Conservation (phyloP, 2,888 invertebrate genomes). For the Bhutanitis thaidina region DNA sequence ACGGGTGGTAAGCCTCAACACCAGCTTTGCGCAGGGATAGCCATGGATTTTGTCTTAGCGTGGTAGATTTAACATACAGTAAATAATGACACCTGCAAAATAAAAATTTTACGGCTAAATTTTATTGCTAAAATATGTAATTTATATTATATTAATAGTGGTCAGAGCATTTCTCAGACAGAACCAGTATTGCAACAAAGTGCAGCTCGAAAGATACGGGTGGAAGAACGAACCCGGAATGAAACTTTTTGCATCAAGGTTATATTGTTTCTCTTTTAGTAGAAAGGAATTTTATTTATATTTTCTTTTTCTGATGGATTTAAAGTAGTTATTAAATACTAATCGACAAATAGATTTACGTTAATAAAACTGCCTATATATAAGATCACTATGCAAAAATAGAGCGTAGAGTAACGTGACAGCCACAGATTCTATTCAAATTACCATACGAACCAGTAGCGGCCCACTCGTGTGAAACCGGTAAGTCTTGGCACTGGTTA, state of each 20-base stretch:
- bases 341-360: neutral
- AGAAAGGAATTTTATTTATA: slow-evolving; percentile 8
- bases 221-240: slow-evolving; percentile 61
- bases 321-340: neutral
- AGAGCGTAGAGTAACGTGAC: slow-evolving; percentile 19
- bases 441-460: slow-evolving; percentile 41
- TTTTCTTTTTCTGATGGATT: neutral
- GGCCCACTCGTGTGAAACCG: slow-evolving; percentile 71
- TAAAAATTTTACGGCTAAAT: too few species aligned
- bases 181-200: slow-evolving; percentile 2
- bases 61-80: too few species aligned
- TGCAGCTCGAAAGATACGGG: slow-evolving; percentile 39
- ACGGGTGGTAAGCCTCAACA: too few species aligned
- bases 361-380: neutral
- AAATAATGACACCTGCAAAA: too few species aligned
- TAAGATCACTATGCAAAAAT: slow-evolving; percentile 3
- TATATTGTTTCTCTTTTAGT: slow-evolving; percentile 47
- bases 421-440: slow-evolving; percentile 32
- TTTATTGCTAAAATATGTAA: too few species aligned
- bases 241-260: slow-evolving; percentile 57
- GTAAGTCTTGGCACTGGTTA: slow-evolving; percentile 64
- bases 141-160: too few species aligned
- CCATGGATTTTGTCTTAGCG: too few species aligned
- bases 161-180: too few species aligned
- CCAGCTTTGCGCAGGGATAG: too few species aligned